Percentiles rank a stretch among this genome's conserved stretches.
These are phyloP conservation scores for Podocnemis expansa DNA, from an alignment of 2,113 vertebrate species.

Conservation along the genomic window DNA sequence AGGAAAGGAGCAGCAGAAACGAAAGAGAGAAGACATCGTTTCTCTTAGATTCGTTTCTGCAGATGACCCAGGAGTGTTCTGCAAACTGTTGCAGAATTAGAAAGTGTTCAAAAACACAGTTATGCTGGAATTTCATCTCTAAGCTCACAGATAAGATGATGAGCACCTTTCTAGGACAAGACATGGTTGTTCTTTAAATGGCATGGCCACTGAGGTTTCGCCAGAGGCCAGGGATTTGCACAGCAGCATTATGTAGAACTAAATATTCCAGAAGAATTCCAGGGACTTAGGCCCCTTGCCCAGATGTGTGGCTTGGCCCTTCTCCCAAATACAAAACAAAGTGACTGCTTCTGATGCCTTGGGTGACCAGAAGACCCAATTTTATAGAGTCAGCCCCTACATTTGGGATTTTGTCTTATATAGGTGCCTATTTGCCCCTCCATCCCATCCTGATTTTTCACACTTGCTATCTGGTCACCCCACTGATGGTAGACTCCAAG, in stretches of 20 bases:
- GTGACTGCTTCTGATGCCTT: not conserved
- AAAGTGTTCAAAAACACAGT: not conserved
- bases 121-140: not conserved
- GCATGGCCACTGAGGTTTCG: fast-evolving
- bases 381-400: too few species aligned
- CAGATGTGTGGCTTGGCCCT: not conserved
- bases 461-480: too few species aligned
- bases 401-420: too few species aligned
- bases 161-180: fast-evolving
- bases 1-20: not conserved
- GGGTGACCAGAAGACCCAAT: too few species aligned
- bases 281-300: not conserved
- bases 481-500: not conserved
- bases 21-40: not conserved
- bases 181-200: fast-evolving
- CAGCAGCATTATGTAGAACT: not conserved
- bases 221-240: not conserved
- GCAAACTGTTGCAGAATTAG: constrained; percentile 7
- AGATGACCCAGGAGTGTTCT: not conserved
- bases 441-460: too few species aligned
- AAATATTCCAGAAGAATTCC: not conserved
- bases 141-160: not conserved
- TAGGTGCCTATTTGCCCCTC: too few species aligned
- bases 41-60: not conserved
- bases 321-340: not conserved